A percentile compares a stretch with the other conserved stretches of the same genome.
Evolutionary conservation across 2,113 vertebrate genomes (phyloP).

Genomic region (Rhinichthys klamathensis): DNA sequence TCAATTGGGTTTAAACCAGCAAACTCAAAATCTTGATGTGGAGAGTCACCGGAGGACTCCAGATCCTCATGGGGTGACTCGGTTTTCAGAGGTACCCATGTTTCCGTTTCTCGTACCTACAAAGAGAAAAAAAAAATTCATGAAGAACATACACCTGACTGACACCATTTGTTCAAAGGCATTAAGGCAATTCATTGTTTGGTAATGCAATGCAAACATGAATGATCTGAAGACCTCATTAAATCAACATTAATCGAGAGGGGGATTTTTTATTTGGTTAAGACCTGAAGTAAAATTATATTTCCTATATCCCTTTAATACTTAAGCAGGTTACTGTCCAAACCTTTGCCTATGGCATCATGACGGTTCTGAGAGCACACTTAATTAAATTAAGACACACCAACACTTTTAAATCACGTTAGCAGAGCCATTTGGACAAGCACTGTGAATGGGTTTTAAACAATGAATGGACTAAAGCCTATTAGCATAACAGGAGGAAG

Average conservation of each 20-base stretch:
- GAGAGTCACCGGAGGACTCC: slow-evolving; percentile 65
- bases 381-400: slow-evolving; percentile 51
- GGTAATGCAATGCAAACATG: not conserved
- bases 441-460: not conserved
- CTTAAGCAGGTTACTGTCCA: not conserved
- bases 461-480: not conserved
- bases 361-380: not conserved
- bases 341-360: not conserved
- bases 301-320: not conserved
- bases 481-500: slow-evolving; percentile 32
- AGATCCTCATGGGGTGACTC: slow-evolving; percentile 32
- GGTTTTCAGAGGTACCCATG: slow-evolving; percentile 76
- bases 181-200: not conserved
- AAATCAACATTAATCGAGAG: not conserved
- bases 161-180: not conserved
- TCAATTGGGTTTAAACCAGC: not conserved
- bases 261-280: too few species aligned
- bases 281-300: too few species aligned
- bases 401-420: slow-evolving; percentile 21
- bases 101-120: slow-evolving; percentile 81
- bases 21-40: slow-evolving; percentile 66
- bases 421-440: slow-evolving; percentile 7
- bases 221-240: not conserved
- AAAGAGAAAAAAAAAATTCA: slow-evolving; percentile 54
- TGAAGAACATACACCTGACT: not conserved